Evolutionary conservation across 2,888 invertebrate species (phyloP), one percentile per base, ranked within the genome.

Genomic region (Apamea anceps): DNA sequence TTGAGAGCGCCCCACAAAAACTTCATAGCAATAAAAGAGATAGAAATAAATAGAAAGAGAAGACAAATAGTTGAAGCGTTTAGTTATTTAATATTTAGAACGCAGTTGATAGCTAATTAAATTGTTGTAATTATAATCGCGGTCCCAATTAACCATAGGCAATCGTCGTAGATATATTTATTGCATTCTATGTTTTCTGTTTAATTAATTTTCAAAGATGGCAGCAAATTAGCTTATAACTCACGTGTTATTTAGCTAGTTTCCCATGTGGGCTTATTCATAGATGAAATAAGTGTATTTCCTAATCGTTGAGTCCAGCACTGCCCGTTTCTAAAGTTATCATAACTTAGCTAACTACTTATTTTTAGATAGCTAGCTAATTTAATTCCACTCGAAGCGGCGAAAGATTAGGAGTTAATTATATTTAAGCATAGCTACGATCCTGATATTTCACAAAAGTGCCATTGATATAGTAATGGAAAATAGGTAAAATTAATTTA

Each of bases 391-490:
- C 71, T 65, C 37, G 48, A 75, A 57, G 45, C 70, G 72, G 72
- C 80, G 77, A 87, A 89, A 82, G 72, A 87, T 76, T 77, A 75
- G 74, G 15, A 66, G 60, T 76, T 81, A 75, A 71, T 81, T 81
- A 85, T 80, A 77, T 65, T 71, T 77, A 87, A 87, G 85, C 85
- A 72, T 84, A 77, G 84, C 88, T 87, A 80, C 82, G 79, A 84
- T 85, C 79, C 85, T 88, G 81, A 88, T 78, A 81, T 80, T 87
- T 88, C 90, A 88, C 88, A 81, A 88, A 89, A 89, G 89, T 89
- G 89, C 89, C 89, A 80, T 80, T 80, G 72, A 79, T 87, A 77
- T 82, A 73, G 75, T 88, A 82, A 86, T 81, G 85, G 87, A 51
- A 81, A 68, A 77, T 83, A 85, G 75, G 51, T 88, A 84, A 86